Percentiles rank a stretch among this genome's conserved stretches.
These are phyloP conservation scores for Lepus townsendii DNA, from an alignment of 2,797 vertebrate genomes.

Conservation along the genomic window DNA sequence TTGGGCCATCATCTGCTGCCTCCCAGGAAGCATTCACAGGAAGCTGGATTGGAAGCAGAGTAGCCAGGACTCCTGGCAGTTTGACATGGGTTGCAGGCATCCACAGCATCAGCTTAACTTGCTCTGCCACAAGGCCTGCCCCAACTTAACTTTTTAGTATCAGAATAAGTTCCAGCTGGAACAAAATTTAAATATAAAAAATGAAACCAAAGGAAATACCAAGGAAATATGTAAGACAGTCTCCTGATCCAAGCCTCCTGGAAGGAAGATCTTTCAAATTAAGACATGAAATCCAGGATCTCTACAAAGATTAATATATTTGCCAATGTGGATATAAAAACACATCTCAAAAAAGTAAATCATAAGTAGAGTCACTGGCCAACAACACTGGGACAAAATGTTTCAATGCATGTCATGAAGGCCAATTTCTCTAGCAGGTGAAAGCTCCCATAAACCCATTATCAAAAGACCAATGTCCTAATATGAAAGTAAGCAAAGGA, in stretches of 20 bases:
- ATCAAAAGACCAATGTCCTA: neutral
- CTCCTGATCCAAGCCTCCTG: neutral
- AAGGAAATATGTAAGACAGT: slow-evolving; percentile 4
- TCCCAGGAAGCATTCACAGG: no score
- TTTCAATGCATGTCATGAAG: neutral
- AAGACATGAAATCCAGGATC: neutral
- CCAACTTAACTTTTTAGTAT: no score
- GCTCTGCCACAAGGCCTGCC: no score
- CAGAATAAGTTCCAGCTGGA: no score
- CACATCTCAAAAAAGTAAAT: neutral
- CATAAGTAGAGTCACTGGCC: neutral
- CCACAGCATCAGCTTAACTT: no score
- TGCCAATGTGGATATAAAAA: slow-evolving; percentile 14
- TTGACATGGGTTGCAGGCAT: no score
- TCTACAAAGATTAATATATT: neutral
- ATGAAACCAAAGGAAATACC: neutral
- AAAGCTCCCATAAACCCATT: neutral
- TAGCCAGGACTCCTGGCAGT: no score
- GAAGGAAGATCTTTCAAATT: neutral
- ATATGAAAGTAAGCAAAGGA: neutral
- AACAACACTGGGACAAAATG: neutral
- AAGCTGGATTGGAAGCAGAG: no score
- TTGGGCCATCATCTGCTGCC: no score
- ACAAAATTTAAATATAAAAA: neutral
- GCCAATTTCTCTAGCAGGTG: neutral